These are phyloP conservation scores for Habrosyne pyritoides DNA, from an alignment of 2,888 invertebrate genomes.

Conservation along the genomic window DNA sequence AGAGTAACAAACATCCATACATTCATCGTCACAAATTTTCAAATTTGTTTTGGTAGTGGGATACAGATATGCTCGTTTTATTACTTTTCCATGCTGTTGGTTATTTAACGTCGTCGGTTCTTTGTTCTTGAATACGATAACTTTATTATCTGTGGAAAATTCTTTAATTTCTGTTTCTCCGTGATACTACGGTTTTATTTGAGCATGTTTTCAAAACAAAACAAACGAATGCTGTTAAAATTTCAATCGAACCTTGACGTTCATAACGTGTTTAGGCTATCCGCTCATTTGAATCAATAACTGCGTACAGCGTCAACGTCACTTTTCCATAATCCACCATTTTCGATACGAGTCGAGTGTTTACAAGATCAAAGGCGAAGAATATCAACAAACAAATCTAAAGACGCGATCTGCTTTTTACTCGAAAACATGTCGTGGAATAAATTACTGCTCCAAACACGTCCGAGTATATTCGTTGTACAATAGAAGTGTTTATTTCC, in stretches of 20 bases:
- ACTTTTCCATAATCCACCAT: neutral
- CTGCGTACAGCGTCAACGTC: neutral
- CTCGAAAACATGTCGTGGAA: slow-evolving; percentile 1
- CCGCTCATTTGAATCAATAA: neutral
- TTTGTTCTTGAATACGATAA: neutral
- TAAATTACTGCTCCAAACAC: neutral
- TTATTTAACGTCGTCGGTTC: neutral
- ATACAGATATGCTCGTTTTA: no score
- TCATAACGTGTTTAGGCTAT: neutral
- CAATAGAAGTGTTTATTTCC: slow-evolving; percentile 17
- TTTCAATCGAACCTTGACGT: neutral
- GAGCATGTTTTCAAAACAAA: neutral
- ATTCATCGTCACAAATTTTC: no score
- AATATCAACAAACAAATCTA: slow-evolving; percentile 5
- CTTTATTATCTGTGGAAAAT: neutral
- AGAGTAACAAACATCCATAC: no score
- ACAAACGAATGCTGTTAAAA: neutral
- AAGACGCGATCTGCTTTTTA: slow-evolving; percentile 5
- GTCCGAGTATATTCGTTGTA: slow-evolving; percentile 5
- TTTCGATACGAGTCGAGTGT: neutral
- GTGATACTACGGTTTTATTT: neutral
- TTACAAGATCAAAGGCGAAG: slow-evolving; percentile 7
- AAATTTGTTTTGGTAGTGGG: no score
- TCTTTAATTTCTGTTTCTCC: neutral
- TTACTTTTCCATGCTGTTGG: neutral